These are phyloP conservation scores for Ectropis grisescens DNA, from an alignment of 1,140 invertebrate species.

Conservation along the genomic window DNA sequence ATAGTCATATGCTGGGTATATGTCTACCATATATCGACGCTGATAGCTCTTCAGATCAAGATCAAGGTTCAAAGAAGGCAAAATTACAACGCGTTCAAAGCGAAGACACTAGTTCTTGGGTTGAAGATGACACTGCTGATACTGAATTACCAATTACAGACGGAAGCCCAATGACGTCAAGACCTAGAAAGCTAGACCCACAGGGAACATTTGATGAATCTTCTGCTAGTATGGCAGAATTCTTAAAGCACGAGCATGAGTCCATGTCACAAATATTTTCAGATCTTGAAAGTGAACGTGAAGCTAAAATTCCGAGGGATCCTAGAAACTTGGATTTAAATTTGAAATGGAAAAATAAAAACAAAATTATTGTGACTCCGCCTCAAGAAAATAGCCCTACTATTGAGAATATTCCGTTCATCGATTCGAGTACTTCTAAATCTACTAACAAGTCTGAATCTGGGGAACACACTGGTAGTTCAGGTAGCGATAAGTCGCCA, in stretches of 20 bases:
- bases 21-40: constrained; percentile 62
- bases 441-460: constrained; percentile 52
- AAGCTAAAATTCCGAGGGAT: constrained; percentile 23
- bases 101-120: constrained; percentile 74
- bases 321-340: constrained; percentile 34
- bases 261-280: constrained; percentile 48
- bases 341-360: constrained; percentile 65
- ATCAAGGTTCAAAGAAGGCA: constrained; percentile 48
- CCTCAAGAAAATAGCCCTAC: constrained; percentile 68
- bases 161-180: constrained; percentile 32
- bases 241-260: constrained; percentile 57
- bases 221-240: constrained; percentile 61
- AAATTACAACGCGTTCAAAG: constrained; percentile 62
- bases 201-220: constrained; percentile 67
- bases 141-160: constrained; percentile 44
- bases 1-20: constrained; percentile 54
- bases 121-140: constrained; percentile 74
- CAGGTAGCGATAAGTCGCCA: constrained; percentile 58
- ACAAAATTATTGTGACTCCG: constrained; percentile 68
- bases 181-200: constrained; percentile 42
- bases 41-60: constrained; percentile 67
- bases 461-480: constrained; percentile 57
- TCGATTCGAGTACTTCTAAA: constrained; percentile 53
- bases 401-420: constrained; percentile 62
- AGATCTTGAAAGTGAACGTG: constrained; percentile 46